These are phyloP conservation scores for Endomychus coccineus DNA, from an alignment of 2,888 invertebrate species.

Conservation along the genomic window DNA sequence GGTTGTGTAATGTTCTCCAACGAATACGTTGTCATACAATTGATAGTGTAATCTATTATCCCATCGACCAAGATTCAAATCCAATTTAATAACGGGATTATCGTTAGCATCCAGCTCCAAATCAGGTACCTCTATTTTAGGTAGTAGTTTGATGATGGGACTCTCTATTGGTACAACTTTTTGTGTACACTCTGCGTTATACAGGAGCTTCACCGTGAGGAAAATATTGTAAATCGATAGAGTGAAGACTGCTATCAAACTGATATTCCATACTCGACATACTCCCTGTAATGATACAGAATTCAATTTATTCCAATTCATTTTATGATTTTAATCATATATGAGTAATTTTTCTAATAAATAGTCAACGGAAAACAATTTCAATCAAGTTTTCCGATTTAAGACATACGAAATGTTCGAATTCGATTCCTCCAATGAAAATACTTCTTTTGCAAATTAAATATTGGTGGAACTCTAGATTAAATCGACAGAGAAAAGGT, in stretches of 20 bases:
- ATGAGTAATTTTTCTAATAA: too few relatives aligned
- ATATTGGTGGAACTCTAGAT: too few relatives aligned
- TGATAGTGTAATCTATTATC: constrained; percentile 63
- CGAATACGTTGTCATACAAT: constrained; percentile 64
- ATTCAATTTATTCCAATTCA: too few relatives aligned
- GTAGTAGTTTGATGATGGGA: constrained; percentile 11
- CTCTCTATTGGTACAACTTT: constrained; percentile 7
- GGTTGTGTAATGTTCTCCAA: constrained; percentile 59
- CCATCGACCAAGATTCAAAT: constrained; percentile 66
- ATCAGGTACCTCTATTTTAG: constrained; percentile 12
- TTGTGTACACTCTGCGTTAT: constrained; percentile 42
- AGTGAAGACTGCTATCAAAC: constrained; percentile 56
- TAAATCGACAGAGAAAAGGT: too few relatives aligned
- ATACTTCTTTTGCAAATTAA: too few relatives aligned
- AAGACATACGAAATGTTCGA: too few relatives aligned
- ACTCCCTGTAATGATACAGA: constrained; percentile 32
- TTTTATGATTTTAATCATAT: too few relatives aligned
- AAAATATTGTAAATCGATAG: constrained; percentile 59
- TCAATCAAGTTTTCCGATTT: too few relatives aligned
- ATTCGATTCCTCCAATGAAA: too few relatives aligned
- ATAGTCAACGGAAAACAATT: too few relatives aligned
- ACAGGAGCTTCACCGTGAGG: constrained; percentile 52
- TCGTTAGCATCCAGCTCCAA: constrained; percentile 1
- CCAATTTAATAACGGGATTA: constrained; percentile 44
- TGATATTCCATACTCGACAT: constrained; percentile 63